Conservation (phyloP, 2,797 vertebrate genomes). For the Telmatherina bonti region DNA sequence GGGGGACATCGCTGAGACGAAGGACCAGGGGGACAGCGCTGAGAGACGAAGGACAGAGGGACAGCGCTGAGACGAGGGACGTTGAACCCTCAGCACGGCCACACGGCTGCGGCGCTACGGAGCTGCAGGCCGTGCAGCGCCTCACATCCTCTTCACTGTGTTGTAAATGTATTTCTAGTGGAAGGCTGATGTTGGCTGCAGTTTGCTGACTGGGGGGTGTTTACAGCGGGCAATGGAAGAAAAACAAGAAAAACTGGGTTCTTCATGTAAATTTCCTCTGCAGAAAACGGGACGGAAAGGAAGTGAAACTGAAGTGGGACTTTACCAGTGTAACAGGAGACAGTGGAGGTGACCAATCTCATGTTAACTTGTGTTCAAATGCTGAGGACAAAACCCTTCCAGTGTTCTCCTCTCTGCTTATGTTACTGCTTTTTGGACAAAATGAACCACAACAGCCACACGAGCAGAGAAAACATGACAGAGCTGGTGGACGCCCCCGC, state of each 20-base stretch:
- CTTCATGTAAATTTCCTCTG: too few species aligned
- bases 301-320: constrained; percentile 1
- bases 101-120: too few species aligned
- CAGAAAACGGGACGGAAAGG: too few species aligned
- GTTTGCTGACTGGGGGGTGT: constrained; percentile 40
- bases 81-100: constrained; percentile 75
- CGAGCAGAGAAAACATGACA: constrained; percentile 21
- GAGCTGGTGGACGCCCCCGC: constrained; percentile 33
- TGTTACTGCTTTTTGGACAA: background rate
- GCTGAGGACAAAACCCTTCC: constrained; percentile 23
- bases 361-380: constrained; percentile 17
- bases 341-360: constrained; percentile 4
- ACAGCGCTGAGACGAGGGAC: too few species aligned
- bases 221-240: constrained; percentile 23
- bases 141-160: constrained; percentile 83
- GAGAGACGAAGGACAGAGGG: background rate
- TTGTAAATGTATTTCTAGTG: constrained; percentile 78
- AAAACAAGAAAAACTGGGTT: constrained; percentile 20
- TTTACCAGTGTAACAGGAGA: constrained; percentile 47
- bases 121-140: constrained; percentile 77
- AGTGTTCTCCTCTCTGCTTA: background rate
- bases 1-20: background rate
- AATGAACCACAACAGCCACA: constrained; percentile 23
- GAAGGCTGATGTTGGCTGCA: constrained; percentile 60
- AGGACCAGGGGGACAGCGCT: too few species aligned